Evolutionary conservation across 2,797 vertebrate species (phyloP), one percentile per base, ranked within the genome.

Genomic region (Myotis planiceps): DNA sequence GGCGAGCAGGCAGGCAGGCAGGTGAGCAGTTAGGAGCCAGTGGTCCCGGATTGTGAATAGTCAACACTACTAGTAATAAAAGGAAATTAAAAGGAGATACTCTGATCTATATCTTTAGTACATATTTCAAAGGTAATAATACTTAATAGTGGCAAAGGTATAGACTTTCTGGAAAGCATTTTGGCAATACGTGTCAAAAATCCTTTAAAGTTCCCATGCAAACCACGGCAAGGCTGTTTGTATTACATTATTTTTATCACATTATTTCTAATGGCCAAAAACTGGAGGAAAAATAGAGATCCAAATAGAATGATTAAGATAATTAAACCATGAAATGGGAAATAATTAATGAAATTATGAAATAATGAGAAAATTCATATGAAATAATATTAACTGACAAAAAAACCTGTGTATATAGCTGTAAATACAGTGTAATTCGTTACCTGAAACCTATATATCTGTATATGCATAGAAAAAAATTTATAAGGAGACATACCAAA

Each of bases 111-210:
- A 16, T 37, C n/a, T 29, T 45, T 83, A 82, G 12, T 60, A 66
- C 6, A 13, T 83, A 96, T 72, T 93, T 90, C n/a, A 34, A 34
- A 89, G 90, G 72, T 90, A 85, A 55, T 55, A 90, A 68, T 88
- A 58, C 45, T 92, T 88, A 81, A 82, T 58, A 49, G 39, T 78
- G 80, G 66, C 66, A 80, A 96, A 85, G 27, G 9, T 34, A 84
- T 27, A 55, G 45, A 65, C 75, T 93, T 96, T 94, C 53, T 94
- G 87, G 80, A 94, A 94, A 94, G 60, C 68, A 42, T 88, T 92
- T 93, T 92, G 34, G 37, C 12, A 72, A 37, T 13, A 91, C 16
- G 6, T 81, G 10, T 65, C 90, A 71, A 68, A 68, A 72, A 93
- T 60, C 9, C 60, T 58, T 88, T 74, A 49, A 60, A 71, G 2